Evolutionary conservation across 2,888 invertebrate species (phyloP).

Genomic region (Uloborus plumipes): DNA sequence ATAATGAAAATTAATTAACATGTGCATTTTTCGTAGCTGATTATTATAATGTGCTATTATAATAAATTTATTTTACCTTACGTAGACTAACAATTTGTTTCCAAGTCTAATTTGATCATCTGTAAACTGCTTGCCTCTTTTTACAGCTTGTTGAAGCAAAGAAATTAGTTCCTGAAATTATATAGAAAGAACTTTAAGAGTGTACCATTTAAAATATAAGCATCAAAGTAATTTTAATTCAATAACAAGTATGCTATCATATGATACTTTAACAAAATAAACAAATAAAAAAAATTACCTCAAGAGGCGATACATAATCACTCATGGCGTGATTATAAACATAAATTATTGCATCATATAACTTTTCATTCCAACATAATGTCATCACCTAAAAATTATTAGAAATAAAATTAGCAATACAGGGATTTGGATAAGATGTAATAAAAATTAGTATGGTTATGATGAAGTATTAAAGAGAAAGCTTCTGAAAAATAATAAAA

Average conservation of each 20-base stretch:
- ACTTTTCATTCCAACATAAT: constrained; percentile 76
- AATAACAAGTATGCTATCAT: background rate
- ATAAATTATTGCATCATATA: constrained; percentile 82
- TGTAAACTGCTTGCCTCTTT: constrained; percentile 69
- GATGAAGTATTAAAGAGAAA: background rate
- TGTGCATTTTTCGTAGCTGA: too few relatives aligned
- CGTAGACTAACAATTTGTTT: constrained; percentile 86
- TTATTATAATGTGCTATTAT: too few relatives aligned
- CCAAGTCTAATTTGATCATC: constrained; percentile 74
- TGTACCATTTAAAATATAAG: too few relatives aligned
- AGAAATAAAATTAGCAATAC: background rate
- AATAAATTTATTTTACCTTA: constrained; percentile 74
- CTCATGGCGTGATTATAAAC: constrained; percentile 83
- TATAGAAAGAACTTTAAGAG: background rate
- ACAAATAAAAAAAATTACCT: constrained; percentile 70
- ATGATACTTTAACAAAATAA: background rate
- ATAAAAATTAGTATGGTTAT: background rate
- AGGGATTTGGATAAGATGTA: background rate
- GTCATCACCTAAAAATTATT: constrained; percentile 73
- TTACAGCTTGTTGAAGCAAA: constrained; percentile 64
- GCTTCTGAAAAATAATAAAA: too few relatives aligned
- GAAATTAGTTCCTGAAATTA: constrained; percentile 68
- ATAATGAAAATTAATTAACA: too few relatives aligned
- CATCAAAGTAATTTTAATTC: background rate
- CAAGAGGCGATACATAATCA: constrained; percentile 82